Evolutionary conservation across 2,888 invertebrate genomes (phyloP).

Genomic region (Callosobruchus maculatus): DNA sequence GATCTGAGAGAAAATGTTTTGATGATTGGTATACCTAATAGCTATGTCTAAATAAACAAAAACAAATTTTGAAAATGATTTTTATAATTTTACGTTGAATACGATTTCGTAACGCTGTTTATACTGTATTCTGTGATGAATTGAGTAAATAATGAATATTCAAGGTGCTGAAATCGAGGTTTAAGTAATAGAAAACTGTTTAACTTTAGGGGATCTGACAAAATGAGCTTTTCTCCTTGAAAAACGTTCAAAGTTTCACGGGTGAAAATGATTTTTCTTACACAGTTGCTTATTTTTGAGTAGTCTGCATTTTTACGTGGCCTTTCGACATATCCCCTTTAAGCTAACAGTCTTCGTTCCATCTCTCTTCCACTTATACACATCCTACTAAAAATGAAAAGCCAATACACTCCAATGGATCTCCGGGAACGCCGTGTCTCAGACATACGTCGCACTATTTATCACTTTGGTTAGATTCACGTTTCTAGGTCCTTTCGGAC

Average conservation of each 20-base stretch:
- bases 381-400: slow-evolving; percentile 36
- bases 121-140: too few relatives aligned
- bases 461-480: slow-evolving; percentile 15
- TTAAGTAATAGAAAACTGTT: background rate
- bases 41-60: too few relatives aligned
- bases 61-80: too few relatives aligned
- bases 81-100: too few relatives aligned
- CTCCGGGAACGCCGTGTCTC: slow-evolving; percentile 19
- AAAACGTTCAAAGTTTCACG: background rate
- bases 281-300: background rate
- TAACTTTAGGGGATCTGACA: background rate
- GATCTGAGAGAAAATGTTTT: too few relatives aligned
- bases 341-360: slow-evolving; percentile 42
- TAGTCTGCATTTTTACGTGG: background rate
- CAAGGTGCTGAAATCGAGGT: too few relatives aligned
- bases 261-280: background rate
- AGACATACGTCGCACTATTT: slow-evolving; percentile 25
- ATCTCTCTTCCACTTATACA: slow-evolving; percentile 16
- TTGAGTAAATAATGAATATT: too few relatives aligned
- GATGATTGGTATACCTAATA: too few relatives aligned
- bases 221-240: background rate
- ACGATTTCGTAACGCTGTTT: too few relatives aligned
- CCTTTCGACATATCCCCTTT: slow-evolving; percentile 39
- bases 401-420: slow-evolving; percentile 32
- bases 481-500: background rate